Evolutionary conservation across 2,113 vertebrate species (phyloP).

Genomic region (Crotalus tigris): DNA sequence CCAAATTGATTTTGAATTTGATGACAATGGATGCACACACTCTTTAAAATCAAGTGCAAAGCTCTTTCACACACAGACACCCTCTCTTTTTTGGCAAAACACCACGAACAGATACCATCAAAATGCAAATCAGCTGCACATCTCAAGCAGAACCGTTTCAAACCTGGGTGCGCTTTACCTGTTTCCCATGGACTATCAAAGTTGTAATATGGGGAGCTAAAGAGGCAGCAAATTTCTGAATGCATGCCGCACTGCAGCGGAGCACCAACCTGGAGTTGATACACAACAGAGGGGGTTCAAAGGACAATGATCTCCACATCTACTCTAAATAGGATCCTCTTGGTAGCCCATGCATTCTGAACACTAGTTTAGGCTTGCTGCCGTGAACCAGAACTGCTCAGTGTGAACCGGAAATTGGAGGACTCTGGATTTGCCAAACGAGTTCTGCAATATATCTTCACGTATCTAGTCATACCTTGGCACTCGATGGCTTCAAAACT

Average conservation of each 20-base stretch:
- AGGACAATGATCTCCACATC: constrained; percentile 52
- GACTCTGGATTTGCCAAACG: not conserved
- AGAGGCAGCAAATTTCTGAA: constrained; percentile 90
- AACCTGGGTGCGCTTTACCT: constrained; percentile 82
- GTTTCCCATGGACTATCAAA: constrained; percentile 95
- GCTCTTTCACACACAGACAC: constrained; percentile 6
- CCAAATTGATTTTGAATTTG: constrained; percentile 37
- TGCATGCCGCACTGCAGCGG: constrained; percentile 85
- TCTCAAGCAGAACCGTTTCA: constrained; percentile 64
- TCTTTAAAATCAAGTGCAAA: constrained; percentile 56
- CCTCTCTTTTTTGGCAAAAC: not conserved
- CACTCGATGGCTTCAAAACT: not conserved
- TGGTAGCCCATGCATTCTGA: not conserved
- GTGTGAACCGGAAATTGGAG: not conserved
- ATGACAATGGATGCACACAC: constrained; percentile 36
- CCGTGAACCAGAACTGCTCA: not conserved
- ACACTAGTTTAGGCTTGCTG: not conserved
- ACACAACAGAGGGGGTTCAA: constrained; percentile 67
- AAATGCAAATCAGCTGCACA: constrained; percentile 59
- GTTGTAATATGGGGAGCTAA: constrained; percentile 96
- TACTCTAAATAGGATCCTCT: constrained; percentile 31
- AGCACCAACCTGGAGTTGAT: constrained; percentile 85
- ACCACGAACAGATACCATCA: constrained; percentile 40
- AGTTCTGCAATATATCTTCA: not conserved
- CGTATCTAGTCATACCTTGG: no score